Conservation (phyloP, 2,113 vertebrate genomes). For the Lepisosteus oculatus region DNA sequence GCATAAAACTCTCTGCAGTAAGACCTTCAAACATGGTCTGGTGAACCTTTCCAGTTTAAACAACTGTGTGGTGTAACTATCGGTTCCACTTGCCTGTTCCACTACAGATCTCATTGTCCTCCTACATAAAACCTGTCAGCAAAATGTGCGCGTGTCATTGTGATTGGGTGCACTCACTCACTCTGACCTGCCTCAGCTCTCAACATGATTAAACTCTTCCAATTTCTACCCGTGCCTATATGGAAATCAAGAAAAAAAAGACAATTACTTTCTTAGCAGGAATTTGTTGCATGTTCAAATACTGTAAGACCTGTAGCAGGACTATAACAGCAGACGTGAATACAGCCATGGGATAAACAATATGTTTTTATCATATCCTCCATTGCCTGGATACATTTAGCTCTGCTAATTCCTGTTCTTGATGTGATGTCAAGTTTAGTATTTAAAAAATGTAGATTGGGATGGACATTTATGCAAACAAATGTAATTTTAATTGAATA, state of each 20-base stretch:
- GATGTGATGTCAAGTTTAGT: too few species aligned
- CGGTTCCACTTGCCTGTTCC: slow-evolving; percentile 3
- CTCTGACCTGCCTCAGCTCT: slow-evolving; percentile 1
- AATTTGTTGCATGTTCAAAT: background rate
- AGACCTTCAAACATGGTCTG: background rate
- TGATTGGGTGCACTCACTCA: background rate
- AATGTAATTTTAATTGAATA: too few species aligned
- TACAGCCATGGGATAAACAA: background rate
- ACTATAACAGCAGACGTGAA: background rate
- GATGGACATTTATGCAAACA: too few species aligned
- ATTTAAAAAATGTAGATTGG: too few species aligned
- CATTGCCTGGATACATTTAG: background rate
- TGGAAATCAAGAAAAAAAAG: slow-evolving; percentile 1
- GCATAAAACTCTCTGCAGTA: background rate
- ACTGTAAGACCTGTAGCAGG: background rate
- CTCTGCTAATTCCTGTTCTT: background rate
- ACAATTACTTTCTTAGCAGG: background rate
- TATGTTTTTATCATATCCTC: background rate
- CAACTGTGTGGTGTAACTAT: background rate
- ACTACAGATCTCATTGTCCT: background rate
- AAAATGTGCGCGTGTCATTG: background rate
- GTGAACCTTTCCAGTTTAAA: background rate
- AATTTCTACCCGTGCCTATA: background rate
- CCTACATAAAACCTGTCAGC: slow-evolving; percentile 1
- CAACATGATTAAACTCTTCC: slow-evolving; percentile 1